Evolutionary conservation across 2,113 vertebrate species (phyloP).

Genomic region (Zeus faber): DNA sequence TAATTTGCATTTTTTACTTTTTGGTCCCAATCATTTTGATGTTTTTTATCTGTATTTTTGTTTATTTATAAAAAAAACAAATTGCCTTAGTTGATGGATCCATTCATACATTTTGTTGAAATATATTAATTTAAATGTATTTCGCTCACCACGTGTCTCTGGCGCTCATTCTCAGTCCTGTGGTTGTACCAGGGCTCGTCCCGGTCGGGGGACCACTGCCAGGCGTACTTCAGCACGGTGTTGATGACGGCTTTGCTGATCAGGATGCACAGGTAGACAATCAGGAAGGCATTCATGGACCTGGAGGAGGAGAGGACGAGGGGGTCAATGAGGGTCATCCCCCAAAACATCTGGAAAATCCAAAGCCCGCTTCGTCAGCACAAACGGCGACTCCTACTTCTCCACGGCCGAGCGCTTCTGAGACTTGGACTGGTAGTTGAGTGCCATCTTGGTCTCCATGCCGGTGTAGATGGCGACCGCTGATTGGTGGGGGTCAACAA

Average conservation of each 20-base stretch:
- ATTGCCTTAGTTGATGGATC: too few species aligned
- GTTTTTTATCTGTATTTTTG: too few species aligned
- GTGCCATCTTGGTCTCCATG: constrained; percentile 99
- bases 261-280: constrained; percentile 96
- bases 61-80: too few species aligned
- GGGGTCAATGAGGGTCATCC: neutral
- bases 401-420: constrained; percentile 98
- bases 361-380: neutral
- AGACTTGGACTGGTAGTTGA: constrained; percentile 97
- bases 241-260: constrained; percentile 94
- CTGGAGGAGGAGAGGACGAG: constrained; percentile 58
- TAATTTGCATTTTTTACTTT: too few species aligned
- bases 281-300: constrained; percentile 94
- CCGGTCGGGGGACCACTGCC: constrained; percentile 87
- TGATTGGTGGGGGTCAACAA: constrained; percentile 51
- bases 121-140: too few species aligned
- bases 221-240: constrained; percentile 90
- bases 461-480: constrained; percentile 97
- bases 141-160: constrained; percentile 88
- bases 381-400: constrained; percentile 80
- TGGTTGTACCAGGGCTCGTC: constrained; percentile 97
- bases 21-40: neutral
- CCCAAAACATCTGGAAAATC: too few species aligned
- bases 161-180: constrained; percentile 87
- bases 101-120: too few species aligned